Percentiles rank a stretch among this genome's conserved stretches.
These are phyloP conservation scores for Coregonus clupeaformis DNA, from an alignment of 2,113 vertebrate species.

Conservation along the genomic window DNA sequence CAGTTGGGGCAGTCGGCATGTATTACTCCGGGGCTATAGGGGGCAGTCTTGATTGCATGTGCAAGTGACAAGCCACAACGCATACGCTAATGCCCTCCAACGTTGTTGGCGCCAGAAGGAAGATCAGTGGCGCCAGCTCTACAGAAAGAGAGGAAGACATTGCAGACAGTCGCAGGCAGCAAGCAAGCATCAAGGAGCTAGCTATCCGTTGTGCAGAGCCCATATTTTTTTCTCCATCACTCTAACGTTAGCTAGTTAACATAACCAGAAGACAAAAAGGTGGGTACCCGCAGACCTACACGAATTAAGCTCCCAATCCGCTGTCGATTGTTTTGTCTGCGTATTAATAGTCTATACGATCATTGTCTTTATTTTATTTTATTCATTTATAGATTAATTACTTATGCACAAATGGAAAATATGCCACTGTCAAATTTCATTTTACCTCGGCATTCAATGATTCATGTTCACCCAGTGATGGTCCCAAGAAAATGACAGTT, in stretches of 20 bases:
- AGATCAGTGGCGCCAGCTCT: constrained; percentile 74
- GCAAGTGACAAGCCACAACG: constrained; percentile 18
- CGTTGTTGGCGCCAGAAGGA: constrained; percentile 73
- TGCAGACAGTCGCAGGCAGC: constrained; percentile 43
- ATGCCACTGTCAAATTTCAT: neutral
- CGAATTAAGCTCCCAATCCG: neutral
- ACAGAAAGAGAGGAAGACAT: constrained; percentile 48
- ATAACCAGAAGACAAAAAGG: constrained; percentile 41
- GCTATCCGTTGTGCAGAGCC: constrained; percentile 19
- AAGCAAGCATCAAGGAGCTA: neutral
- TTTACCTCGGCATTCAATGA: neutral
- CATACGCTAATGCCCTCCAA: constrained; percentile 9
- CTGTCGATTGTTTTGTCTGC: neutral
- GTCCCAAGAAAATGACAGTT: neutral
- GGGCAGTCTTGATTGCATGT: constrained; percentile 24
- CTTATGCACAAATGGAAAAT: neutral
- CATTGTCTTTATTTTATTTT: neutral
- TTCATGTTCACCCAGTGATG: neutral
- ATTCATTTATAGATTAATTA: neutral
- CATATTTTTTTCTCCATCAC: neutral
- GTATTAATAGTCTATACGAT: neutral
- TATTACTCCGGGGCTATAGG: constrained; percentile 42
- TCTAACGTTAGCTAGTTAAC: constrained; percentile 17
- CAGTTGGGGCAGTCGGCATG: too few species aligned
- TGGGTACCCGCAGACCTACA: constrained; percentile 44